These are phyloP conservation scores for Miichthys miiuy DNA, from an alignment of 2,797 vertebrate species.

Conservation along the genomic window DNA sequence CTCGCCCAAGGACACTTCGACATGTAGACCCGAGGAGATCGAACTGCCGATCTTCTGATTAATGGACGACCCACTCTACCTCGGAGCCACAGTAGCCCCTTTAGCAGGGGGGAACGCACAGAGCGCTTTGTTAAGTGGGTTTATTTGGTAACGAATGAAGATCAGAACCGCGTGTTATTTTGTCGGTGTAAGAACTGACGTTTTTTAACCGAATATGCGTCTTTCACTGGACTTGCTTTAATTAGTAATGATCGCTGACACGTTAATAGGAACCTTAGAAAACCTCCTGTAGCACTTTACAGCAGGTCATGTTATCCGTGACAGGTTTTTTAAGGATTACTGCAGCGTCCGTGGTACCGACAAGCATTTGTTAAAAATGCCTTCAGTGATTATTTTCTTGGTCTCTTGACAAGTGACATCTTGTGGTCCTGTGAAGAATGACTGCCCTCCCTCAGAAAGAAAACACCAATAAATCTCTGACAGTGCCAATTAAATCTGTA, in stretches of 20 bases:
- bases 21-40: too few species aligned
- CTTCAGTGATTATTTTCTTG: neutral
- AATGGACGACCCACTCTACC: too few species aligned
- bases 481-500: too few species aligned
- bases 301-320: neutral
- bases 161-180: constrained; percentile 37
- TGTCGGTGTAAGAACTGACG: neutral
- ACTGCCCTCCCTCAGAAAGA: neutral
- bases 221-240: neutral
- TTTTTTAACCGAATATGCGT: neutral
- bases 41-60: too few species aligned
- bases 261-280: neutral
- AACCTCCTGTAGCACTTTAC: neutral
- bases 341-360: neutral
- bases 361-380: neutral
- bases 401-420: neutral
- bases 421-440: neutral
- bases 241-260: neutral
- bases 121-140: constrained; percentile 62
- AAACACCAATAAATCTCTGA: too few species aligned
- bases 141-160: constrained; percentile 62
- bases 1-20: too few species aligned
- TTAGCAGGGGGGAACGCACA: constrained; percentile 38
- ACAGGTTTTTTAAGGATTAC: neutral
- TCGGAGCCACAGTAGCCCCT: too few species aligned